A percentile compares a stretch with the other conserved stretches of the same genome.
These are phyloP conservation scores for Cabera pusaria DNA, from an alignment of 2,888 invertebrate genomes.

Conservation along the genomic window DNA sequence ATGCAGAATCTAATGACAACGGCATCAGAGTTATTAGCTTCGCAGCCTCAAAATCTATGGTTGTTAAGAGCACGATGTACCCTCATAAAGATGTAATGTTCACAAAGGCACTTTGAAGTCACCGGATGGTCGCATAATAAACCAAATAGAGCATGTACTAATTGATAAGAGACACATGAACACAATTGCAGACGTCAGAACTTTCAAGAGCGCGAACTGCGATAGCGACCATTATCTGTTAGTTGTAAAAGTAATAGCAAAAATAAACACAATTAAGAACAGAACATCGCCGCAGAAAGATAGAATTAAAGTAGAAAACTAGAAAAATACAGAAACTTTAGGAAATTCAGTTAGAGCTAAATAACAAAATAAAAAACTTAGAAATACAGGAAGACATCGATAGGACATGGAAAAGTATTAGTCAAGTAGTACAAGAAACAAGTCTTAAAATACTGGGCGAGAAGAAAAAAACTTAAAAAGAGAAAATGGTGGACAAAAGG, in stretches of 20 bases:
- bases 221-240: too few species aligned
- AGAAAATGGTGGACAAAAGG: constrained; percentile 1
- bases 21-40: neutral
- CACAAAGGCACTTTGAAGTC: neutral
- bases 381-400: neutral
- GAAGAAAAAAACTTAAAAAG: neutral
- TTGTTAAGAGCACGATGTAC: neutral
- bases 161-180: too few species aligned
- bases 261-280: neutral
- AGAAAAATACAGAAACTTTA: neutral
- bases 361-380: neutral
- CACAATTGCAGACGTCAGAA: too few species aligned
- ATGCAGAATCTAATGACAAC: neutral
- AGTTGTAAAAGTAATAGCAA: neutral
- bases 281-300: neutral
- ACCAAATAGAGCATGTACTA: too few species aligned
- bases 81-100: neutral
- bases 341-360: neutral
- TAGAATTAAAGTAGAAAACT: neutral
- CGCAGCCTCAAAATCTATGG: neutral
- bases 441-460: neutral
- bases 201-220: too few species aligned
- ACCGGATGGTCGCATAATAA: too few species aligned
- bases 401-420: neutral
- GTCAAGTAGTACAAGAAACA: neutral